phyloP scores from a whole-genome alignment of 2,888 invertebrate species.

The Zelleria hepariella region DNA sequence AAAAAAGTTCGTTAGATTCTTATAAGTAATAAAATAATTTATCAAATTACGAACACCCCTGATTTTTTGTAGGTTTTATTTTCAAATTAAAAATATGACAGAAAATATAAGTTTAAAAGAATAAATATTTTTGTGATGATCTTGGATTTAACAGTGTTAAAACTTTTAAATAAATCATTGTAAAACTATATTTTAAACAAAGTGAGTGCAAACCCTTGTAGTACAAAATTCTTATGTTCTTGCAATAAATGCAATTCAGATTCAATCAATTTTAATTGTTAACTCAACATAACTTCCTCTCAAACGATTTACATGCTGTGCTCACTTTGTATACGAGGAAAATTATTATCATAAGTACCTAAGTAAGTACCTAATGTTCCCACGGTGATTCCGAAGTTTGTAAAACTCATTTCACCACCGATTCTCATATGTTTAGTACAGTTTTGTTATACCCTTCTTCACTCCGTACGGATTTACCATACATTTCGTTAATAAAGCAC shows the following conservation, averaged over 20 bases:
- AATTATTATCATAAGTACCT: neutral
- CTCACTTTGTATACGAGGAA: slow-evolving; percentile 3
- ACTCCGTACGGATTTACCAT: slow-evolving; percentile 32
- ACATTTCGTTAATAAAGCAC: slow-evolving; percentile 72
- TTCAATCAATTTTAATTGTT: neutral
- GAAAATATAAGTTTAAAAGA: neutral
- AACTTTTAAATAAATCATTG: neutral
- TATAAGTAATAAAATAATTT: neutral
- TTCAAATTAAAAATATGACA: neutral
- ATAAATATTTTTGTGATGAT: neutral
- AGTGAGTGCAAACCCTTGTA: neutral
- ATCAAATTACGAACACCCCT: neutral
- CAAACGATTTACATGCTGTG: neutral
- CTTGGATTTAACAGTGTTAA: neutral
- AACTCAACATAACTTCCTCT: neutral
- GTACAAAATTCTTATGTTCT: neutral
- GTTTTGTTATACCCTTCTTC: slow-evolving; percentile 3
- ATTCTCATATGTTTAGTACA: neutral
- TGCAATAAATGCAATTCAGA: neutral
- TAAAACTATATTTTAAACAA: neutral
- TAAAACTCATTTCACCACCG: neutral
- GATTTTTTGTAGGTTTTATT: neutral
- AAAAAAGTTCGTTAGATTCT: neutral
- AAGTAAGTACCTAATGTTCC: neutral
- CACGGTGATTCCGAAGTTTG: neutral